Percentiles rank a stretch among this genome's conserved stretches.
phyloP scores from a whole-genome alignment of 2,113 vertebrate genomes.

The Tichodroma muraria region DNA sequence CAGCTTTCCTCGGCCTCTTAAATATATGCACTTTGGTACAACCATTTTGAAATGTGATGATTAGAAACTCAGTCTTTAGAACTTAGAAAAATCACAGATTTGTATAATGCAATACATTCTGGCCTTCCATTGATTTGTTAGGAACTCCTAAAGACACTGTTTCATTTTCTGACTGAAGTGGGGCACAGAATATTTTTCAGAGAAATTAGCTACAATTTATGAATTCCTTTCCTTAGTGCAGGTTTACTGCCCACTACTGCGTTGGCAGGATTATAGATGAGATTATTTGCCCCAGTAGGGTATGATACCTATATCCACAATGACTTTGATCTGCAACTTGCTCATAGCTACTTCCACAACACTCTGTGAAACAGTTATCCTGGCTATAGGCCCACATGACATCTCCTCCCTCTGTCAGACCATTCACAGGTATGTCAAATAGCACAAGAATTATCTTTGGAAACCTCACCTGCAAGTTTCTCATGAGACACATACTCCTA shows the following conservation, averaged over 20 bases:
- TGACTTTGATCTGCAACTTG: not conserved
- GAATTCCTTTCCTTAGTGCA: not conserved
- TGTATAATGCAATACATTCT: not conserved
- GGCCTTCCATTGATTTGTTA: not conserved
- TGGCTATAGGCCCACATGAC: not conserved
- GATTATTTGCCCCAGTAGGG: not conserved
- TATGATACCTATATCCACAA: not conserved
- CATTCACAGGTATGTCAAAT: not conserved
- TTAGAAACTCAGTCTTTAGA: not conserved
- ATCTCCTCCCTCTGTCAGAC: not conserved
- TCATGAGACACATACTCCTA: rapidly evolving
- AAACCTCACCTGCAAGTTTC: not conserved
- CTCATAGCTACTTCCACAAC: not conserved
- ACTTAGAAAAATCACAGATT: not conserved
- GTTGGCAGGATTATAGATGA: not conserved
- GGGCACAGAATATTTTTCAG: not conserved
- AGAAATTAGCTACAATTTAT: not conserved
- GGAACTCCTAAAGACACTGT: not conserved
- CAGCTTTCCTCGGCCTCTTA: not conserved
- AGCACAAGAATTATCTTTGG: not conserved
- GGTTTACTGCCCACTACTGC: not conserved
- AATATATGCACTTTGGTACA: not conserved
- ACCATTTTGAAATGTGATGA: not conserved
- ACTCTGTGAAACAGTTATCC: not conserved
- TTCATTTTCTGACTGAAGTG: not conserved